Percentiles rank a stretch among this genome's conserved stretches.
phyloP scores from a whole-genome alignment of 1,140 invertebrate species.

The Calliopsis andreniformis region DNA sequence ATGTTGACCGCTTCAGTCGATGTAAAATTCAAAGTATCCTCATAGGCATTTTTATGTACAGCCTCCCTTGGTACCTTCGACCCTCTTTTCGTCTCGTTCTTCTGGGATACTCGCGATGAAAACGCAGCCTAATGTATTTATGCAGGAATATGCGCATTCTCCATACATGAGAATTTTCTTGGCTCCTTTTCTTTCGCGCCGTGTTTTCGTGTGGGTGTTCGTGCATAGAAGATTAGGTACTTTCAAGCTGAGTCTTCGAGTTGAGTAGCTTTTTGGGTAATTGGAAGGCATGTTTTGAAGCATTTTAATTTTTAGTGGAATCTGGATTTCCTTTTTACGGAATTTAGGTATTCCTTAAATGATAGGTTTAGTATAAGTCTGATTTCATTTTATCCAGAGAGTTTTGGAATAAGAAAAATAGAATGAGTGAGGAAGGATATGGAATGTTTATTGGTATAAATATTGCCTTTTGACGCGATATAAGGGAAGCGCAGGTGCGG shows the following conservation, averaged over 20 bases:
- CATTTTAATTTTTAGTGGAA: too few relatives aligned
- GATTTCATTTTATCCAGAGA: too few relatives aligned
- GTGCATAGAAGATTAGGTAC: slow-evolving; percentile 56
- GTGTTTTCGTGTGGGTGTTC: slow-evolving; percentile 1
- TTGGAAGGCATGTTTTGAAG: too few relatives aligned
- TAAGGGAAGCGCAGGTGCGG: slow-evolving; percentile 7
- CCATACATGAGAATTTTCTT: slow-evolving; percentile 52
- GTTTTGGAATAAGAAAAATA: too few relatives aligned
- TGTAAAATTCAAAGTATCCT: slow-evolving; percentile 49
- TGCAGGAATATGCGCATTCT: slow-evolving; percentile 76
- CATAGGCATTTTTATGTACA: slow-evolving; percentile 74
- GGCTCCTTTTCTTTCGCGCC: slow-evolving; percentile 22
- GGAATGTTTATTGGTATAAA: neutral
- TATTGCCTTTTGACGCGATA: neutral
- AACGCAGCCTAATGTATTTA: slow-evolving; percentile 75
- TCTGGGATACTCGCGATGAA: slow-evolving; percentile 46
- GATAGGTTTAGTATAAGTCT: too few relatives aligned
- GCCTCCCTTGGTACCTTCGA: slow-evolving; percentile 29
- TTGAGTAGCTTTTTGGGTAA: neutral
- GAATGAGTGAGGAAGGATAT: neutral
- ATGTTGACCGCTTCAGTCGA: slow-evolving; percentile 74
- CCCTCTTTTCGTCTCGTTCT: slow-evolving; percentile 28
- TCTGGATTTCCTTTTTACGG: too few relatives aligned
- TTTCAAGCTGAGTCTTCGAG: neutral
- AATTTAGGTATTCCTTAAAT: too few relatives aligned